Evolutionary conservation across 2,113 vertebrate genomes (phyloP), one percentile per base, ranked within the genome.

Genomic region (Reinhardtius hippoglossoides): DNA sequence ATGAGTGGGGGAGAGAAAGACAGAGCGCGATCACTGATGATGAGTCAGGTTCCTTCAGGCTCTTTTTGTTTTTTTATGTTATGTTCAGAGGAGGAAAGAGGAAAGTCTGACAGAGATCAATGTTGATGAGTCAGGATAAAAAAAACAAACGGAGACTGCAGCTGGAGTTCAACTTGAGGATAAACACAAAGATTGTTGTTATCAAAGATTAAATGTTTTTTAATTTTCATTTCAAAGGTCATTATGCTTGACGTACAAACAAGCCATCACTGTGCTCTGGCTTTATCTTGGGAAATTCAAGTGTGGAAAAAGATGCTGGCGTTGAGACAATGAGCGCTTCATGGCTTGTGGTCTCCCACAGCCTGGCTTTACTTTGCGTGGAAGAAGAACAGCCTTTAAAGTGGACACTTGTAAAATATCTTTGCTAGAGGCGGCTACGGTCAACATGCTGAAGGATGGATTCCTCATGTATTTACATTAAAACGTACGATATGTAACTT

Each of bases 21-120:
- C 3, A 56, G 1, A 58, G 20, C 40, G 13, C 0, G 6, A 78
- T 27, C 62, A 3, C 61, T 46, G 57, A 48, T 71, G 71, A 78
- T 68, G 79, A 83, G 58, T 81, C 78, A 74, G 57, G 57, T 59
- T 83, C 66, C 55, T 69, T 73, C 13, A 21, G 58, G 63, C n/a
- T 46, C 31, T 6, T 31, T 31, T 7, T 7, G 6, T 76, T 35
- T 60, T 18, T 52, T 37, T 42, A 64, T 75, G 23, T 59, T 61
- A 52, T 23, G 57, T 65, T 75, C 48, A 44, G 20, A 57, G 35
- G 70, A 4, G 13, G 67, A 50, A 66, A 74, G 46, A 72, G 37
- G 61, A 59, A 52, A 40, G 24, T 65, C 27, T 65, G 68, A 68
- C 31, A 60, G 31, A 48, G 72, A 77, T 85, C 2, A 1, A 35